Conservation (phyloP, 2,888 invertebrate genomes). For the Aphidoletes aphidimyza region DNA sequence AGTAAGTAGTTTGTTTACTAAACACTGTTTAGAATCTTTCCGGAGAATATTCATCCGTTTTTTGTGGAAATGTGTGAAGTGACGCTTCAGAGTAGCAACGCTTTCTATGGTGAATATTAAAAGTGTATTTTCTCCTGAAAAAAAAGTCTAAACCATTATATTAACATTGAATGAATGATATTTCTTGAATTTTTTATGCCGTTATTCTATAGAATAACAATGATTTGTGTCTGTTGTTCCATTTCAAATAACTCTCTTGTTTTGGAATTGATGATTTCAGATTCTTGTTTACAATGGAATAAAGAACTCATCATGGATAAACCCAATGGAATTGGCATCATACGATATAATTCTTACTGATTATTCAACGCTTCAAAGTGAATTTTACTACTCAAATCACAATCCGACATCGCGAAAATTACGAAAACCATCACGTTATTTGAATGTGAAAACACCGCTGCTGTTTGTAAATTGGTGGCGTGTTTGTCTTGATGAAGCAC, state of each 20-base stretch:
- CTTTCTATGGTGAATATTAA: too few species aligned
- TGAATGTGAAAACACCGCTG: slow-evolving; percentile 75
- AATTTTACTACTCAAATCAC: slow-evolving; percentile 71
- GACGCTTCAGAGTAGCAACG: too few species aligned
- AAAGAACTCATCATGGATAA: slow-evolving; percentile 64
- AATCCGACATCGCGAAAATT: slow-evolving; percentile 61
- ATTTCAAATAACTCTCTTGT: not conserved
- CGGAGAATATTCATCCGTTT: not conserved
- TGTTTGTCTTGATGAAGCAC: slow-evolving; percentile 82
- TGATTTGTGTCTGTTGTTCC: not conserved
- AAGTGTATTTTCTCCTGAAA: too few species aligned
- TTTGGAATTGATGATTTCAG: slow-evolving; percentile 9
- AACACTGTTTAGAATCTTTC: not conserved
- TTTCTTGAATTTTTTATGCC: too few species aligned
- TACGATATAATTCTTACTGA: slow-evolving; percentile 81
- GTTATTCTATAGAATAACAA: too few species aligned
- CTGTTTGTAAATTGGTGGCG: slow-evolving; percentile 80
- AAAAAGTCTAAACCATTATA: too few species aligned
- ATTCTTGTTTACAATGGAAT: slow-evolving; percentile 70
- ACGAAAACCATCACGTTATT: slow-evolving; percentile 72
- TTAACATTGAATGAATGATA: too few species aligned
- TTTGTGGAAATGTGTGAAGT: not conserved
- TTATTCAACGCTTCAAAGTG: slow-evolving; percentile 73
- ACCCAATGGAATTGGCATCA: slow-evolving; percentile 71
- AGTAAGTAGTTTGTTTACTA: not conserved